Base-by-base conservation (phyloP, 1,140 invertebrate genomes). In the Daktulosphaira vitifoliae region DNA sequence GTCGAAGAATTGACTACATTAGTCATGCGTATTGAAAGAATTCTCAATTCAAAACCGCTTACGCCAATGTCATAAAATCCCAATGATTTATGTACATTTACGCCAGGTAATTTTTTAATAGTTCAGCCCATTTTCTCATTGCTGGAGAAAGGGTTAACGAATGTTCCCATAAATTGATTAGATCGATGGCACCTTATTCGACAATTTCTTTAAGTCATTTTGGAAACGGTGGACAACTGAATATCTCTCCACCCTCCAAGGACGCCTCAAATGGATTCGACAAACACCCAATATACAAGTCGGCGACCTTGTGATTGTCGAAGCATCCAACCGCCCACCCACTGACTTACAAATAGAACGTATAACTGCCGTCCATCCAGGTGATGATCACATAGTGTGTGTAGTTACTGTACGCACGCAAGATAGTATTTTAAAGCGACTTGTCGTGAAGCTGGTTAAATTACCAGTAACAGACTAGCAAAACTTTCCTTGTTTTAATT, bases 41-140 rank as follows among this genome's bases (percentile, higher is more conserved):
- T 71, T 13, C 38, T 73, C 0, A 73, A 77, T 69, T 75, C 70
- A 16, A 70, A 74, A 26, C 74, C 74, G 15, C 25, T 77, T 15
- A 73, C 67, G 25, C 70, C 74, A 23, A 23, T 76, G 3, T 69
- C 69, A 5, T 65, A 68, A 22, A 69, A 71, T 68, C 71, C 71
- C n/a, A 66, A 68, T 38, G 72, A 75, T 48, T 65, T 72, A 0
- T 51, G 54, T 7, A 59, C 65, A 26, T 51, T 75, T 3, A 71
- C 73, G 1, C 73, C 72, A 16, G 70, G 68, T 22, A 69, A 74
- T 46, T 73, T 73, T 44, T 67, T 72, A 0, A n/a, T n/a, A n/a
- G n/a, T n/a, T n/a, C n/a, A n/a, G n/a, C n/a, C n/a, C n/a, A n/a
- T n/a, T n/a, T n/a, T 67, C 72, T 22, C 68, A 66, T n/a, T 26